Evolutionary conservation across 2,888 invertebrate genomes (phyloP).

Genomic region (Blastobasis lacticolella): DNA sequence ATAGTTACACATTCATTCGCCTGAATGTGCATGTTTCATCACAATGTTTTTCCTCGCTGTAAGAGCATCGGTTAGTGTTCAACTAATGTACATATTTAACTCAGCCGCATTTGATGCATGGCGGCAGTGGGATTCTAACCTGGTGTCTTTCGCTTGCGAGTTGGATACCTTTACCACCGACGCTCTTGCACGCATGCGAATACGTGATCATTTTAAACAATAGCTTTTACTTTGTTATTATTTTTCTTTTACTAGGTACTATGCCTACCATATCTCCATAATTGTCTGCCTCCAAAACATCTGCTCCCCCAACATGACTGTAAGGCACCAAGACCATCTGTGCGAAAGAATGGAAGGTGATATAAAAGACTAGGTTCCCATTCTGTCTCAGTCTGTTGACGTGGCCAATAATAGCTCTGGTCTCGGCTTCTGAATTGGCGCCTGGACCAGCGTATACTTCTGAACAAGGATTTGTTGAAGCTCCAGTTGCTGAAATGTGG

Average conservation of each 20-base stretch:
- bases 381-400: conserved; percentile 27
- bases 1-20: too few species aligned
- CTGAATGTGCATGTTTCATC: too few species aligned
- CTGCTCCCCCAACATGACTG: conserved; percentile 43
- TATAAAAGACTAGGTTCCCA: conserved; percentile 51
- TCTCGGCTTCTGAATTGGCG: conserved; percentile 74
- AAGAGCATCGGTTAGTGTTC: too few species aligned
- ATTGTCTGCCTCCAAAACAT: conserved; percentile 32
- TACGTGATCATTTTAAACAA: too few species aligned
- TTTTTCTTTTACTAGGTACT: neutral
- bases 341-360: conserved; percentile 80
- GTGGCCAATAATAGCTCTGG: conserved; percentile 38
- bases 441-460: conserved; percentile 66
- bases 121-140: too few species aligned
- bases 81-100: too few species aligned
- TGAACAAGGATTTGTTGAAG: conserved; percentile 47
- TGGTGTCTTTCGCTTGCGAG: too few species aligned
- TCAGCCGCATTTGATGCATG: too few species aligned
- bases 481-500: conserved; percentile 39
- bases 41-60: too few species aligned
- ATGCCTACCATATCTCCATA: conserved; percentile 33
- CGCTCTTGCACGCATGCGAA: too few species aligned
- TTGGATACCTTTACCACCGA: too few species aligned
- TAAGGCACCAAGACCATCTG: conserved; percentile 80
- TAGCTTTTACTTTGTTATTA: neutral